Base-by-base conservation (phyloP, 2,113 vertebrate species). In the Anolis carolinensis region DNA sequence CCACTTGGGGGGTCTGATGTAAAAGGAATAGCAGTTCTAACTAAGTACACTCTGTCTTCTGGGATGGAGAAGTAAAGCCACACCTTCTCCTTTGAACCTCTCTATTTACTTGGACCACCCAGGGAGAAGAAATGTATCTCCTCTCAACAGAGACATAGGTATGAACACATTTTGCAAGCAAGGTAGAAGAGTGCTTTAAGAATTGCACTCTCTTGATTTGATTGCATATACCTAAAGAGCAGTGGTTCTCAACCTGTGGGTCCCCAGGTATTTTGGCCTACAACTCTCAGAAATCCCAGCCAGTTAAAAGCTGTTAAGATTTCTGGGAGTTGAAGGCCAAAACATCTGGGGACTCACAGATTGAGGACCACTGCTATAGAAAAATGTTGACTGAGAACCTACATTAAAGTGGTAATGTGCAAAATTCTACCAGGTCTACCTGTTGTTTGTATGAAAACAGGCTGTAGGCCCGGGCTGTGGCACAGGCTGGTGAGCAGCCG, bases 121-220 rank as follows among this genome's bases (percentile, higher is more conserved):
- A 78, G 30, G 20, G 23, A 63, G 0, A 82, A 81, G 14, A 52
- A 32, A 7, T 50, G 21, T 63, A 70, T 67, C 21, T 79, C 20
- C 77, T 34, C 25, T 44, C 39, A 44, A 44, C 39, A 0, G 0
- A 20, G 23, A 16, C 21, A 67, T 3, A 27, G 83, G 39, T 55
- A 32, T 18, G 72, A 80, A 27, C 34, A 59, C 5, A 11, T 23
- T 44, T 78, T 79, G 52, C 81, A 84, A 48, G 0, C 0, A 67
- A 88, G 0, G 0, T 74, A 14, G 39, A 44, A 36, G 36, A 11
- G 50, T 13, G 55, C 77, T n/a, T 21, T 14, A 48, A 81, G 81
- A 87, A 32, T 79, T 55, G 71, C 84, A 71, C 79, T 50, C 23
- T 89, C 65, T 68, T 74, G 76, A 50, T 2, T 32, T 79, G 88